Conservation (phyloP, 1,140 invertebrate species). For the Lamellibrachia luymesi region DNA sequence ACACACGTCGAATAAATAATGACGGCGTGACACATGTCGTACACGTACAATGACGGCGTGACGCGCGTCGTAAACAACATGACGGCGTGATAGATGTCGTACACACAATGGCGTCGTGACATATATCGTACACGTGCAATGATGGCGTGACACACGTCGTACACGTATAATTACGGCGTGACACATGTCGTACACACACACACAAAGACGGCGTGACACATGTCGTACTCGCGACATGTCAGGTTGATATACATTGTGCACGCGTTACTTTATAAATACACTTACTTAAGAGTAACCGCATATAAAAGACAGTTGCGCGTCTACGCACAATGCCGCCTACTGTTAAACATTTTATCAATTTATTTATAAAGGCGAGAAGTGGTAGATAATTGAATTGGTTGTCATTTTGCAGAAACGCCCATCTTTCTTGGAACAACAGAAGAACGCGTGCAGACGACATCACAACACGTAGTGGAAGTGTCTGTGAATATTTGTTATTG, state of each 20-base stretch:
- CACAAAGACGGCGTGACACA: neutral
- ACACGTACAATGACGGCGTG: too few relatives aligned
- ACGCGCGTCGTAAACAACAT: neutral
- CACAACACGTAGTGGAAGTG: too few relatives aligned
- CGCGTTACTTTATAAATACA: neutral
- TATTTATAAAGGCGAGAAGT: constrained; percentile 8
- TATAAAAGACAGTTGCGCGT: neutral
- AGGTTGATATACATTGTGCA: neutral
- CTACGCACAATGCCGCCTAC: neutral
- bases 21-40: neutral
- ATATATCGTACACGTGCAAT: neutral
- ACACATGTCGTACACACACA: neutral
- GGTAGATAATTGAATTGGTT: neutral
- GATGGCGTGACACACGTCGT: too few relatives aligned
- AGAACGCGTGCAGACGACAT: neutral
- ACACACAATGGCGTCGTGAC: neutral
- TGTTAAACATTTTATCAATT: neutral
- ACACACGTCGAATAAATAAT: neutral
- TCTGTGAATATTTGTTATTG: neutral
- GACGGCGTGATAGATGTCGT: neutral
- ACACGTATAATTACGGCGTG: neutral
- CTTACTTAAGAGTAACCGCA: neutral
- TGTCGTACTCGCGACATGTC: neutral
- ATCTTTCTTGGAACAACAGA: neutral
- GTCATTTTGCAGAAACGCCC: neutral